Conservation (phyloP, 2,113 vertebrate species). For the Centropristis striata region DNA sequence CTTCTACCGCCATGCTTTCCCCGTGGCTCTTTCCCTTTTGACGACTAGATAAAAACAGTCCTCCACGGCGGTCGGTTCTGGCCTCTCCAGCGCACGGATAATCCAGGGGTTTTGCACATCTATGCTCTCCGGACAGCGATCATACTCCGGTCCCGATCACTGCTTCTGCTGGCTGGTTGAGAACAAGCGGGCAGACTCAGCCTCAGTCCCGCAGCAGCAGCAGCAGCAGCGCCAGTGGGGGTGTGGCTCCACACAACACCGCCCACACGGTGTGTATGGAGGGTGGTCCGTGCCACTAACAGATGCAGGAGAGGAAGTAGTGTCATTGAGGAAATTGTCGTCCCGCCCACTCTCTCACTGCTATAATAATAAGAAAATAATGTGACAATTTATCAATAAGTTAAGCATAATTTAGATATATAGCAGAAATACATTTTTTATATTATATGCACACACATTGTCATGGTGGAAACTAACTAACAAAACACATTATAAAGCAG, state of each 20-base stretch:
- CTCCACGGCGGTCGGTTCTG: conserved; percentile 67
- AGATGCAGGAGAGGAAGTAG: not conserved
- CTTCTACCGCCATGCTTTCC: conserved; percentile 94
- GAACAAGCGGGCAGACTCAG: conserved; percentile 57
- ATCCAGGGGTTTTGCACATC: conserved; percentile 79
- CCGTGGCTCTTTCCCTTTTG: conserved; percentile 68
- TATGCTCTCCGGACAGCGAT: conserved; percentile 68
- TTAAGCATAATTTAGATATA: not conserved
- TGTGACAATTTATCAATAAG: not conserved
- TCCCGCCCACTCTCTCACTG: not conserved
- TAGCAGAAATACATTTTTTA: not conserved
- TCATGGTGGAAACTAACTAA: too few relatives aligned
- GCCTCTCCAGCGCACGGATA: conserved; percentile 77
- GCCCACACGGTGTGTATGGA: conserved; percentile 43
- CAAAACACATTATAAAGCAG: too few relatives aligned
- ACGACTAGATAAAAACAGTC: conserved; percentile 57
- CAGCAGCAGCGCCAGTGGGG: conserved; percentile 53
- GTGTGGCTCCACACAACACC: conserved; percentile 48
- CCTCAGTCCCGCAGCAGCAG: conserved; percentile 57
- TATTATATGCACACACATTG: too few relatives aligned
- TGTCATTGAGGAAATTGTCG: not conserved
- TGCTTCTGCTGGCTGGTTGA: conserved; percentile 61
- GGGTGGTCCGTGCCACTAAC: conserved; percentile 35
- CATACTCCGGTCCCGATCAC: conserved; percentile 46
- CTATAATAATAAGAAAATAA: too few relatives aligned